Base-by-base conservation (phyloP, 1,140 invertebrate species). In the Spodoptera frugiperda region DNA sequence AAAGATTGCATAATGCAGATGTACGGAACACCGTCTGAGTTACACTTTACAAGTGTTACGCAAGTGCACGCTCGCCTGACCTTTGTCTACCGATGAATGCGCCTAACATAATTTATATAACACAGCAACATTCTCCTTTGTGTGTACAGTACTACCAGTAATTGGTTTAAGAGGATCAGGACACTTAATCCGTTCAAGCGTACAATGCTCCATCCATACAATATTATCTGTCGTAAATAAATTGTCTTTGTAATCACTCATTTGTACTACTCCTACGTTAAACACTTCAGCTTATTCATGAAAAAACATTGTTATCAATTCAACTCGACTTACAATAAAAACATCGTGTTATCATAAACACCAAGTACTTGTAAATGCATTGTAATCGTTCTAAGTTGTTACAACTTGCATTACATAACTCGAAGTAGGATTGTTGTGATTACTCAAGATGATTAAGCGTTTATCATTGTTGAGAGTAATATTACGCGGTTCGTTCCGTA, bases 391-490 rank as follows among this genome's bases (percentile, higher is more conserved):
- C n/a, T 75, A 10, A 30, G 57, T 46, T 75, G 12, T 53, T 53
- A 65, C 54, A 44, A 53, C 65, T 51, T 65, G 25, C 15, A 54
- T 75, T 75, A 65, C 15, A 14, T 12, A 75, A 75, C 59, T n/a
- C 48, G 17, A 14, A 39, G 49, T 48, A 49, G 33, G 51, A 59
- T 61, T 59, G 44, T 75, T 75, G 55, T 74, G 39, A 61, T 74
- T 74, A 61, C 71, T 74, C 57, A 61, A 74, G 71, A 74, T 74
- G 54, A 72, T 72, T 72, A 72, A 72, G 68, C 68, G 53, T 72
- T 72, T 72, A 72, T 72, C 68, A 72, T 72, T 72, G 68, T 72
- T 72, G 51, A 72, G 33, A 51, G 68, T 72, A 48, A 57, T 72
- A 57, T 46, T 72, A 73, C 54, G 55, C 71, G 46, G 54, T 57